Evolutionary conservation across 2,888 invertebrate genomes (phyloP).

Genomic region (Alloscopus bannaensis): DNA sequence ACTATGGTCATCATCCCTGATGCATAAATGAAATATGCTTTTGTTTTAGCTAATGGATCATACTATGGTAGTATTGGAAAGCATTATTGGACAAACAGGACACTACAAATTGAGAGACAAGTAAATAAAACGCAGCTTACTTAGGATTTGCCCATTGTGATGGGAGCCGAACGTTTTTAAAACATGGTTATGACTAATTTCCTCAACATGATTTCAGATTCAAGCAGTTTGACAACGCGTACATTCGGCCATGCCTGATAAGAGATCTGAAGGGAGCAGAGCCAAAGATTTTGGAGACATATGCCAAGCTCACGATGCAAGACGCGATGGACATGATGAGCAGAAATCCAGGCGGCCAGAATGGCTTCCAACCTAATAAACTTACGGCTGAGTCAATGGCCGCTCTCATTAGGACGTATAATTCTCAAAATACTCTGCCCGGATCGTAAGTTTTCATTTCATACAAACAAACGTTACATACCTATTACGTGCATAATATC

Average conservation of each 20-base stretch:
- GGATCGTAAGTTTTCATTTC: conserved; percentile 68
- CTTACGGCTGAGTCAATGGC: conserved; percentile 87
- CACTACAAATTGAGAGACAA: conserved; percentile 95
- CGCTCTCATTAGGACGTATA: conserved; percentile 92
- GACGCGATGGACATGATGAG: conserved; percentile 83
- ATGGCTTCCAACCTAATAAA: conserved; percentile 60
- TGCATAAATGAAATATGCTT: conserved; percentile 2
- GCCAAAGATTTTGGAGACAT: conserved; percentile 87
- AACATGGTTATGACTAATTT: too few species aligned
- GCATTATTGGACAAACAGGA: conserved; percentile 95
- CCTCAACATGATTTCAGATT: conserved; percentile 85
- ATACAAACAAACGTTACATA: too few species aligned
- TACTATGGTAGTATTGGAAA: conserved; percentile 97
- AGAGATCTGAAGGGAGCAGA: conserved; percentile 85
- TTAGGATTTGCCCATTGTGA: not conserved
- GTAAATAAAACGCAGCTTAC: conserved; percentile 74
- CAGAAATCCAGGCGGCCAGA: conserved; percentile 54
- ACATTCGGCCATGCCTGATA: conserved; percentile 91
- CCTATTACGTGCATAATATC: too few species aligned
- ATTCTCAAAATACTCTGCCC: conserved; percentile 59
- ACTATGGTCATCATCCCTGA: too few species aligned
- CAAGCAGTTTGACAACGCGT: conserved; percentile 95
- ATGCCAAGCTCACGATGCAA: conserved; percentile 93
- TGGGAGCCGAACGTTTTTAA: too few species aligned
- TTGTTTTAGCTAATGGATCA: conserved; percentile 89